Conservation (phyloP, 2,797 vertebrate genomes). For the Xenopus petersii region DNA sequence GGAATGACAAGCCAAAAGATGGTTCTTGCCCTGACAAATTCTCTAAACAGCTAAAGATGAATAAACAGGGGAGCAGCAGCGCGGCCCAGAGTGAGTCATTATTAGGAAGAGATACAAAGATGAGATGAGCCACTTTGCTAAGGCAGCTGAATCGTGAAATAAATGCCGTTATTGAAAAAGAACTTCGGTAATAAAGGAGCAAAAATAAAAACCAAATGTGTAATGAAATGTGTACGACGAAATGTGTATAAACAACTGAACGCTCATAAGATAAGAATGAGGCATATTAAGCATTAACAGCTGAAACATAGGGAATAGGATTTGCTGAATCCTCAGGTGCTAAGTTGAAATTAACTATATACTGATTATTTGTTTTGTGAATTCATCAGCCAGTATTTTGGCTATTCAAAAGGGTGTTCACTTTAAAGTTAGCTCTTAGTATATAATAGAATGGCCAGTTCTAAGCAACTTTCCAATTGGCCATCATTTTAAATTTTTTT, state of each 20-base stretch:
- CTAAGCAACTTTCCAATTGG: no score
- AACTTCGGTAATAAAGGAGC: neutral
- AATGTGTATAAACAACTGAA: neutral
- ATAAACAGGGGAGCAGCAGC: neutral
- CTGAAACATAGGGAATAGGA: no score
- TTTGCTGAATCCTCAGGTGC: no score
- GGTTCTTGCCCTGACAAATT: neutral
- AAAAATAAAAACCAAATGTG: conserved; percentile 14
- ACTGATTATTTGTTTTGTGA: no score
- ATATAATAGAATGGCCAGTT: no score
- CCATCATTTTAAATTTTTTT: no score
- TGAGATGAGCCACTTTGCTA: neutral
- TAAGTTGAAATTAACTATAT: no score
- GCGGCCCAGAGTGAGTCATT: neutral
- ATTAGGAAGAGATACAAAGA: neutral
- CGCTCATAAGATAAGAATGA: neutral
- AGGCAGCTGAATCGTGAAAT: neutral
- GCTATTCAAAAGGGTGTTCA: no score
- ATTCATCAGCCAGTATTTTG: no score
- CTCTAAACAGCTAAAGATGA: conserved; percentile 3
- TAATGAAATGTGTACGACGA: neutral
- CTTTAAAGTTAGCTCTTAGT: no score
- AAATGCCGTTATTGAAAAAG: neutral
- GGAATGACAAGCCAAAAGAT: neutral
- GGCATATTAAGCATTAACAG: no score